phyloP scores from a whole-genome alignment of 2,113 vertebrate species.

The Salvelinus namaycush region DNA sequence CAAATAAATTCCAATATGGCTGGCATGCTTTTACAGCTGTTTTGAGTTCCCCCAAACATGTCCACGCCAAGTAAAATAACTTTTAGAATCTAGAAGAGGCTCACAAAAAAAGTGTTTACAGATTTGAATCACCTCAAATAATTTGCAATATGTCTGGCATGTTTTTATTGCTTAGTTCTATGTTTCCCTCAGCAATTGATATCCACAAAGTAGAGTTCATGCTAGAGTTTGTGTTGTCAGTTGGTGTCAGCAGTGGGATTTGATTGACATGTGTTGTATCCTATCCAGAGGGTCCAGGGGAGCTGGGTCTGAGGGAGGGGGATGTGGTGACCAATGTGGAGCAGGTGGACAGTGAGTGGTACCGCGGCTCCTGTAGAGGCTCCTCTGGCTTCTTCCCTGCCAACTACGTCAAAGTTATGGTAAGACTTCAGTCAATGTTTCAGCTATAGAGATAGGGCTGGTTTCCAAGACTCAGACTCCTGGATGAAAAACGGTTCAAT shows the following conservation, averaged over 20 bases:
- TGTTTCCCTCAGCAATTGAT: no score
- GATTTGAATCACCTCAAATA: neutral
- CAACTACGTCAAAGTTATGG: slow-evolving; percentile 84
- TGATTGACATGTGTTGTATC: slow-evolving; percentile 14
- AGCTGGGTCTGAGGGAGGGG: slow-evolving; percentile 84
- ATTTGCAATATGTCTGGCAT: neutral
- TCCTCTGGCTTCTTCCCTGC: slow-evolving; percentile 86
- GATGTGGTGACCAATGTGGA: slow-evolving; percentile 85
- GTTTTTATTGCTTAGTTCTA: no score
- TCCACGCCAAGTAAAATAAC: no score
- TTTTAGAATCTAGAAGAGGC: no score
- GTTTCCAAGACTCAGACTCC: neutral
- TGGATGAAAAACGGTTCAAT: no score
- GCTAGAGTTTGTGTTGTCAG: no score
- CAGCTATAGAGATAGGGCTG: no score
- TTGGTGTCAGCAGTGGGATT: neutral
- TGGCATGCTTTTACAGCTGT: no score
- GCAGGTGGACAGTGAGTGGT: slow-evolving; percentile 88
- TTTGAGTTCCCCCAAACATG: no score
- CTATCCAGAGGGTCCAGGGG: slow-evolving; percentile 81
- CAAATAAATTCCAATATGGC: neutral
- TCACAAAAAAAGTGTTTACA: no score
- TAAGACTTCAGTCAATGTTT: slow-evolving; percentile 63
- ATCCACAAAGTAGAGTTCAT: no score
- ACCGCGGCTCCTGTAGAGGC: slow-evolving; percentile 83